Evolutionary conservation across 2,888 invertebrate genomes (phyloP), one percentile per base, ranked within the genome.

Genomic region (Stomorhina lunata): DNA sequence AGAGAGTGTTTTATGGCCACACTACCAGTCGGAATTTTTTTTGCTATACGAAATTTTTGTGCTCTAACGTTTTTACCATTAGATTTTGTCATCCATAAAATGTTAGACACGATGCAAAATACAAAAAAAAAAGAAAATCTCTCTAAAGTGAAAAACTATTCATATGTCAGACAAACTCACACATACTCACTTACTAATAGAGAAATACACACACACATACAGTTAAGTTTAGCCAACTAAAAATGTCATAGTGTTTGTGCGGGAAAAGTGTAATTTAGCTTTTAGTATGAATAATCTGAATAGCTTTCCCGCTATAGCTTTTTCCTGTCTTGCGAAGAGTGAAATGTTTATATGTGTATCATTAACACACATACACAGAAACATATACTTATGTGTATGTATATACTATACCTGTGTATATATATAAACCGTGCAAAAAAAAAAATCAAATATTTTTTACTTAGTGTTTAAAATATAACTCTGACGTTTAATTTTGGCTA

Each of bases 1-100:
- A 78, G 63, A 81, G 71, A 68, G 80, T 81, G 84, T 78, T 80
- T 84, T 84, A 84, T 71, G 73, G 78, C 68, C 76, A 57, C 50
- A 77, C 65, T 72, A 65, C 12, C 48, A 48, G 10, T 63, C 55
- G 6, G 45, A 45, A 10, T 43, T 59, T 20, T 25, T 0, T 12
- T 43, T 73, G 15, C 2, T 65, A 63, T 29, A 61, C 22, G 22
- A 12, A 32, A 43, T 7, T 63, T 66, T 55, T 4, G 29, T 55
- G 17, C 15, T 17, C 20, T 32, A 22, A 53, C 48, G 40, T 63
- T 71, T 75, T 68, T 55, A 65, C 43, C 66, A 59, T 78, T 77
- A 45, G 45, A 45, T 50, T 40, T 25, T 59, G 82, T 43, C 79
- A 72, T 53, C 50, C 57, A 61, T 80, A 80, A 82, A 79, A 82